phyloP scores from a whole-genome alignment of 2,797 vertebrate species.

The Phataginus tetradactyla region DNA sequence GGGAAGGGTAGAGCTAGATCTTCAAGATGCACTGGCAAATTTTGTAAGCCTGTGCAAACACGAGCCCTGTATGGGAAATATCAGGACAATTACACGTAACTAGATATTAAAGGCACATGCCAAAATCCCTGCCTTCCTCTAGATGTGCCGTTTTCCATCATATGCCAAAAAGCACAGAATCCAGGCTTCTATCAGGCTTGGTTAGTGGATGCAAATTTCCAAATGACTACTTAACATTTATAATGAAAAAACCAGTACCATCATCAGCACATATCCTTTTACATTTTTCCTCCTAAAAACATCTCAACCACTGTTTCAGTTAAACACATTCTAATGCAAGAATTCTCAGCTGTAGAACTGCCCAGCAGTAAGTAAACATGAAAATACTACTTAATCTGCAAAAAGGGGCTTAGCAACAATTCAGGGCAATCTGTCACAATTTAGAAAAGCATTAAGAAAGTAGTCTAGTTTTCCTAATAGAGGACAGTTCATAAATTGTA shows the following conservation, averaged over 20 bases:
- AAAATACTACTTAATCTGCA: neutral
- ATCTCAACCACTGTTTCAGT: neutral
- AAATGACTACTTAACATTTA: neutral
- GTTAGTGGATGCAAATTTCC: neutral
- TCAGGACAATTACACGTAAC: neutral
- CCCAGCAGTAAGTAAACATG: neutral
- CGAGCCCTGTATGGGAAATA: neutral
- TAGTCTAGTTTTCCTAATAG: neutral
- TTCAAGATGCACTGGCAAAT: neutral
- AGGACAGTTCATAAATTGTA: neutral
- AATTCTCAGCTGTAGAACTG: neutral
- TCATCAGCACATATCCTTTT: neutral
- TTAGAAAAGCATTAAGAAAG: slow-evolving; percentile 13
- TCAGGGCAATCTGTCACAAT: neutral
- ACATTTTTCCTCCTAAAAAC: neutral
- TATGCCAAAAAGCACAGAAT: neutral
- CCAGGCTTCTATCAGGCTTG: neutral
- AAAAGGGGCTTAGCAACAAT: neutral
- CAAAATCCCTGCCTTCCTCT: neutral
- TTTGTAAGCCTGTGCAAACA: neutral
- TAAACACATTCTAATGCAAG: slow-evolving; percentile 4
- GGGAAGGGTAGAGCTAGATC: neutral
- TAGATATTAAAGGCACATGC: slow-evolving; percentile 2
- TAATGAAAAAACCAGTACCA: neutral
- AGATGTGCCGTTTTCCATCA: neutral